Evolutionary conservation across 2,888 invertebrate species (phyloP).

Genomic region (Tiphia femorata): DNA sequence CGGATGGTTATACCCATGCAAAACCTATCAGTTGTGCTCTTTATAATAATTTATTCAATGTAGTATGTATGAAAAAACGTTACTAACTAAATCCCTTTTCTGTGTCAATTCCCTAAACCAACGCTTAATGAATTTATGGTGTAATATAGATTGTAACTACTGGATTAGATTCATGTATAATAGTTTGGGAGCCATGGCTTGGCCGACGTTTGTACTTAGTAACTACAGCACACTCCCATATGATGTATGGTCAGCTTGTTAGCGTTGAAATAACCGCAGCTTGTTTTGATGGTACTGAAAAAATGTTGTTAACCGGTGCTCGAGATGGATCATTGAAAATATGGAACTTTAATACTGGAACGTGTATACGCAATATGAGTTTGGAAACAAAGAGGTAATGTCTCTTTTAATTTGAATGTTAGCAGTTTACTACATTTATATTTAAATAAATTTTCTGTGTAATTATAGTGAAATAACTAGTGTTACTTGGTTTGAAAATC

Average conservation of each 20-base stretch:
- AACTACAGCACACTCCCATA: conserved; percentile 78
- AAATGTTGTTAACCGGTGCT: conserved; percentile 83
- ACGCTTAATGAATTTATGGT: too few relatives aligned
- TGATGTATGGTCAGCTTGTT: conserved; percentile 76
- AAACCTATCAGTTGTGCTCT: conserved; percentile 79
- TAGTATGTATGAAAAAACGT: too few relatives aligned
- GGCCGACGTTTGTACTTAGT: conserved; percentile 79
- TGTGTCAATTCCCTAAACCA: too few relatives aligned
- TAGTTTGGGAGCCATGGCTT: conserved; percentile 84
- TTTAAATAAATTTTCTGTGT: neutral
- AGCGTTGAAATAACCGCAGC: conserved; percentile 83
- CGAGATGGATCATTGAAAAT: conserved; percentile 83
- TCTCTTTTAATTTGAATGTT: neutral
- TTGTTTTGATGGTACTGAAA: conserved; percentile 81
- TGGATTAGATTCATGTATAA: conserved; percentile 84
- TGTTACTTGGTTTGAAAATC: conserved; percentile 70
- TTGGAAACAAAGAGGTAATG: conserved; percentile 74
- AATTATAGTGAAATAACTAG: conserved; percentile 70
- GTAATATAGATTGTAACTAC: conserved; percentile 76
- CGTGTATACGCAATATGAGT: conserved; percentile 78
- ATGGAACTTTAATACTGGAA: conserved; percentile 89
- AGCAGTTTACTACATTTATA: neutral
- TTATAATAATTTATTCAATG: conserved; percentile 82
- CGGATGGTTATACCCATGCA: conserved; percentile 80
- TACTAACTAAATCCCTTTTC: too few relatives aligned